Percentiles rank a stretch among this genome's conserved stretches.
These are phyloP conservation scores for Sinopyrophorus schimmeli DNA, from an alignment of 2,888 invertebrate species.

Conservation along the genomic window DNA sequence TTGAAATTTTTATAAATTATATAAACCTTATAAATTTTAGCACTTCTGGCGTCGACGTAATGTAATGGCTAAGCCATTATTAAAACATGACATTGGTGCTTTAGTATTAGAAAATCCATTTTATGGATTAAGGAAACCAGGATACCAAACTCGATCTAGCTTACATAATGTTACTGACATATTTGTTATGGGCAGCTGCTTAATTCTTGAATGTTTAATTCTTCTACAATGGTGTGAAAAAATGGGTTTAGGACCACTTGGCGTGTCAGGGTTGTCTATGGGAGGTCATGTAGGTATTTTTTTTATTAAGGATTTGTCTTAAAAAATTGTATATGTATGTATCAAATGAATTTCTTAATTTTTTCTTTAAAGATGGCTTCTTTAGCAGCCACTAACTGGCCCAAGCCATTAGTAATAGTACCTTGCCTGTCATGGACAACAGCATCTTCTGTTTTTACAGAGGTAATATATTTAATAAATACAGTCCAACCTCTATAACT, in stretches of 20 bases:
- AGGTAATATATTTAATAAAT: conserved; percentile 63
- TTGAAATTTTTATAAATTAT: neutral
- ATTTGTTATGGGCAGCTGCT: conserved; percentile 98
- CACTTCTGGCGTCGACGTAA: conserved; percentile 89
- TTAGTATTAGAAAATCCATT: conserved; percentile 97
- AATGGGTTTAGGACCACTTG: conserved; percentile 89
- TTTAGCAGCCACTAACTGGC: conserved; percentile 94
- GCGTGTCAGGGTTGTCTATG: conserved; percentile 95
- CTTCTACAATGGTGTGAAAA: conserved; percentile 93
- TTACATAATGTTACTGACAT: conserved; percentile 95
- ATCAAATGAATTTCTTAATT: neutral
- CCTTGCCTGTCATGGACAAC: conserved; percentile 98
- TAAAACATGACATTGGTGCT: conserved; percentile 91
- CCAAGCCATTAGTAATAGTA: conserved; percentile 88
- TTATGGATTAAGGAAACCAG: conserved; percentile 87
- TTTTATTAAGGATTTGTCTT: too few relatives aligned
- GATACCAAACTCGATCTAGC: conserved; percentile 84
- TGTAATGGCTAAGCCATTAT: conserved; percentile 86
- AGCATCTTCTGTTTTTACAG: conserved; percentile 92
- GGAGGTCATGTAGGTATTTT: conserved; percentile 83
- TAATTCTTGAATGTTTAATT: conserved; percentile 90
- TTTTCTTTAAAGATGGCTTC: conserved; percentile 88
- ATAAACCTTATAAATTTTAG: conserved; percentile 56
- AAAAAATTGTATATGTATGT: conserved; percentile 16
- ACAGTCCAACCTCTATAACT: neutral